phyloP scores from a whole-genome alignment of 2,113 vertebrate genomes.

The Pao palembangensis region DNA sequence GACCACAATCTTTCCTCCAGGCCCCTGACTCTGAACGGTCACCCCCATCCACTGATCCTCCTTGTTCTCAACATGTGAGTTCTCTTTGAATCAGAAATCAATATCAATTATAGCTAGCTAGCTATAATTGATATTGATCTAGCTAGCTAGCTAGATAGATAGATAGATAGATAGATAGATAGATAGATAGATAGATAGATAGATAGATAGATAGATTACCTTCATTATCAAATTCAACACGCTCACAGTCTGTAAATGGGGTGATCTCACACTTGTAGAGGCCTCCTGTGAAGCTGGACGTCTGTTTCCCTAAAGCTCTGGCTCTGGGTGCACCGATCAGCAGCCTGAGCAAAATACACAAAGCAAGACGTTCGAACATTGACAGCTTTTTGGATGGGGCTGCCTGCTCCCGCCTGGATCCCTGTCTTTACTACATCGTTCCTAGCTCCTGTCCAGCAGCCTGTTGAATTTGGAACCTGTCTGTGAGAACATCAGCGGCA shows the following conservation, averaged over 20 bases:
- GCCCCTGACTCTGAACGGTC: conserved; percentile 93
- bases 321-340: conserved; percentile 90
- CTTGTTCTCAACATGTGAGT: conserved; percentile 81
- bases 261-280: conserved; percentile 89
- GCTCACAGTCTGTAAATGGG: conserved; percentile 69
- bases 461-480: conserved; percentile 21
- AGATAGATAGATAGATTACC: conserved; percentile 64
- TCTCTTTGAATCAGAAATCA: conserved; percentile 69
- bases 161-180: not conserved
- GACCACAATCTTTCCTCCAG: conserved; percentile 96
- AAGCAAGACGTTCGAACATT: not conserved
- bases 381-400: not conserved
- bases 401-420: not conserved
- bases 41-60: conserved; percentile 99
- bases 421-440: not conserved
- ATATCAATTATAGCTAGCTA: not conserved
- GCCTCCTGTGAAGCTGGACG: conserved; percentile 86
- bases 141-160: not conserved
- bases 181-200: conserved; percentile 5
- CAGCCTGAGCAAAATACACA: conserved; percentile 73
- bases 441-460: conserved; percentile 3
- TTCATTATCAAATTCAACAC: conserved; percentile 84
- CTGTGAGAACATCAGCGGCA: conserved; percentile 12
- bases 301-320: conserved; percentile 78
- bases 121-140: not conserved